Evolutionary conservation across 1,140 invertebrate genomes (phyloP), one percentile per base, ranked within the genome.

Genomic region (Ooceraea biroi): DNA sequence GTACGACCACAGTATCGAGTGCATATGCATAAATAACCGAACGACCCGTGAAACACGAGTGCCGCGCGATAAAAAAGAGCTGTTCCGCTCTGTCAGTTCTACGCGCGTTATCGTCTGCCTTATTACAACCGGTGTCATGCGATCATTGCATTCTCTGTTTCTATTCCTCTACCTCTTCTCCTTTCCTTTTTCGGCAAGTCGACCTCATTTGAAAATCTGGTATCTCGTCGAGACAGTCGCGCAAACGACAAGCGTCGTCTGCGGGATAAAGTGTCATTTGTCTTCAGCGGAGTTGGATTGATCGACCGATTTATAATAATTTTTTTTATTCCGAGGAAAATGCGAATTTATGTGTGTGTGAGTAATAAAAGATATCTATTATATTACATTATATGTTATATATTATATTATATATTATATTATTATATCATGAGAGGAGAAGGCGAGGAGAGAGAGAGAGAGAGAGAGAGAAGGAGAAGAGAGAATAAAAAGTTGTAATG

Each of bases 1-100:
- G 44, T 41, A 12, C 4, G 65, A 14, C 0, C 11, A 3, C 65
- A 22, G 1, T 82, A 82, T 82, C 50, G 52, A 76, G 19, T 85
- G 61, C 68, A 63, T 82, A 50, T 71, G 50, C 71, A 76, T 83
- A 82, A 87, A 73, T 87, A 87, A 63, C 48, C 10, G 0, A 25
- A 22, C 27, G 60, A n/a, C 48, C 46, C 36, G 4, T 58, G 46
- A 78, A 60, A 78, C 55, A 83, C 8, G 52, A 72, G n/a, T 22
- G 5, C 11, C 60, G 3, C n/a, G 25, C 0, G n/a, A 63, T n/a
- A 73, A 73, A 65, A n/a, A 36, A 12, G 2, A 69, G 36, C 25
- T 5, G 44, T 66, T 8, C 12, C 1, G 50, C 27, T 1, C 12
- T 30, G 61, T 36, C n/a, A 10, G 7, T n/a, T n/a, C n/a, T n/a